Base-by-base conservation (phyloP, 2,888 invertebrate genomes). In the Limnephilus marmoratus region DNA sequence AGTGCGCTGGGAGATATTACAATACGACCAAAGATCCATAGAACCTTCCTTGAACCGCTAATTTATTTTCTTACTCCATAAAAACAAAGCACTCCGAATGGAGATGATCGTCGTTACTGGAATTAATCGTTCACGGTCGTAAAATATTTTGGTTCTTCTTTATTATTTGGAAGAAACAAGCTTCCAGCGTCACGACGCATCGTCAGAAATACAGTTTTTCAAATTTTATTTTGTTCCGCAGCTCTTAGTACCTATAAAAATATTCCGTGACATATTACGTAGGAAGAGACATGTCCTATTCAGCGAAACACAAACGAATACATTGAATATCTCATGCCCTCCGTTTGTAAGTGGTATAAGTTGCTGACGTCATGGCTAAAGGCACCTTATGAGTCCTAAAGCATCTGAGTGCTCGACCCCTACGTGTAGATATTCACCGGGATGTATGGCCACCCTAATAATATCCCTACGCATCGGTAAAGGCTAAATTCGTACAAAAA, bases 351-450 rank as follows among this genome's bases (percentile, higher is more conserved):
- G 86, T 86, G 49, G 86, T 45, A 31, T 31, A 53, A 68, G 88
- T n/a, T 88, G 53, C 88, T 88, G 88, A 88, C 88, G 88, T 88
- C 88, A 88, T 88, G 24, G 68, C 88, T 68, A 18, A 37, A 34
- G 88, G 68, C 34, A 37, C 53, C 31, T 34, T 49, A 88, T 24
- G 68, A 80, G 37, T 12, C 88, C 45, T 41, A 86, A 13, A 86
- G 86, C 37, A 37, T 53, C 86, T 0, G 7, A 24, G 53, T n/a
- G 29, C 31, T 53, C 49, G 88, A 37, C 68, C 88, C 68, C 68
- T 53, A 86, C 53, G 88, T 88, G 31, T 68, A 80, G 68, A 88
- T 88, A 80, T 88, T 68, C 53, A 68, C 88, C 29, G 88, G 53
- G 24, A 68, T 68, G 53, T 68, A 53, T 34, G 88, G 53, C 24